Base-by-base conservation (phyloP, 1,140 invertebrate genomes). In the Palaemon carinicauda region DNA sequence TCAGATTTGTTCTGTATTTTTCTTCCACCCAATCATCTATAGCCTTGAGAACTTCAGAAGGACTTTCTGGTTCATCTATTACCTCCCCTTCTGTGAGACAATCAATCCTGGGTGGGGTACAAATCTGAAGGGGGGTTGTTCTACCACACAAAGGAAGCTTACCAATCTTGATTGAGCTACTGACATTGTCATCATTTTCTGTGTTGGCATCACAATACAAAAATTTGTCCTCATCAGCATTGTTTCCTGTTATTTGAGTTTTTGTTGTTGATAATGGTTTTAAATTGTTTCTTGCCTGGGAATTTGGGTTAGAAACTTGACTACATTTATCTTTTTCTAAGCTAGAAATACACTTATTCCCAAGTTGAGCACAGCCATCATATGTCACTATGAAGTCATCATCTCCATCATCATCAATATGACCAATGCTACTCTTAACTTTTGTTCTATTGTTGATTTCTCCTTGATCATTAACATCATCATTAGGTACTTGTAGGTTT, bases 61-160 rank as follows among this genome's bases (percentile, higher is more conserved):
- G 84, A 56, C 84, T 86, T 15, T 52, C 19, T 33, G 77, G 84
- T 50, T 80, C 77, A 56, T 31, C 69, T 5, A 27, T 71, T 24
- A 71, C 84, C 17, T 86, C 24, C 19, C 54, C 15, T 56, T 52
- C 51, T 69, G n/a, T 15, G 15, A 69, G 24, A 27, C 24, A 69
- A 10, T 69, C 3, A 41, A 12, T 41, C 5, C 41, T 41, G 14
- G 65, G 65, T 15, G 65, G 65, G 14, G 17, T 69, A 15, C 24
- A 14, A 24, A 69, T 29, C 17, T 7, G 65, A n/a, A 69, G 5
- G 3, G 65, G 65, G 29, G 65, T 24, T 12, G 7, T 41, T 41
- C 41, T 41, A 5, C 41, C 41, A 41, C 41, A 41, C 41, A 41
- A 1, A 0, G 41, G 41, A 41, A 41, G 41, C 41, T 41, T 41